Evolutionary conservation across 1,140 invertebrate genomes (phyloP).

Genomic region (Thaumatotibia leucotreta): DNA sequence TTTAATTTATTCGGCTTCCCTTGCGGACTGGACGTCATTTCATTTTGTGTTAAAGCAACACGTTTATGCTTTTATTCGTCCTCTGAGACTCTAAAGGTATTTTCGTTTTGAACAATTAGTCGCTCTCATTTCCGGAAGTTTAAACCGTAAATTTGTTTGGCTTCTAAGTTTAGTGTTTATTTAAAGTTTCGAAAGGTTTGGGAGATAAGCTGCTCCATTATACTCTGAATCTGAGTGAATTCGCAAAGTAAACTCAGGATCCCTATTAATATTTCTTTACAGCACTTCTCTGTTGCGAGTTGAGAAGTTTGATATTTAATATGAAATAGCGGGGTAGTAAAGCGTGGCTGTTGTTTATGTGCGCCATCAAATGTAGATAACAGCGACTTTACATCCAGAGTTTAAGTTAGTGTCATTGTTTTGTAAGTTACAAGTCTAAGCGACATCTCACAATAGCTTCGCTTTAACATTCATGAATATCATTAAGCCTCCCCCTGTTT

Average conservation of each 20-base stretch:
- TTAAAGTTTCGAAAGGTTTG: constrained; percentile 51
- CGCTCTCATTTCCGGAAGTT: constrained; percentile 34
- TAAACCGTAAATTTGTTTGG: constrained; percentile 60
- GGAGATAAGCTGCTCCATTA: constrained; percentile 49
- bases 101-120: constrained; percentile 38
- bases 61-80: constrained; percentile 60
- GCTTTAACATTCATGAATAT: constrained; percentile 71
- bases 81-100: constrained; percentile 34
- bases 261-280: constrained; percentile 46
- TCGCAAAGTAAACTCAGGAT: constrained; percentile 44
- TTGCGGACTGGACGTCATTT: constrained; percentile 52
- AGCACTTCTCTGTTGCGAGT: constrained; percentile 39
- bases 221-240: constrained; percentile 61
- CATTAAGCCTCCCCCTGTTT: constrained; percentile 63
- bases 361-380: constrained; percentile 62
- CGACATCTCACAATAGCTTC: constrained; percentile 60
- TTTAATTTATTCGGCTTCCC: constrained; percentile 62
- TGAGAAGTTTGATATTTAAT: constrained; percentile 61
- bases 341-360: constrained; percentile 62
- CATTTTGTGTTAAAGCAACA: constrained; percentile 52
- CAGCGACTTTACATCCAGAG: constrained; percentile 52
- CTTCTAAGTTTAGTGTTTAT: constrained; percentile 63
- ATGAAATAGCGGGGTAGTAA: constrained; percentile 57
- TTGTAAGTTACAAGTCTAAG: constrained; percentile 64
- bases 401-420: constrained; percentile 69